Evolutionary conservation across 2,113 vertebrate genomes (phyloP).

Genomic region (Gnathonemus longibarbis): DNA sequence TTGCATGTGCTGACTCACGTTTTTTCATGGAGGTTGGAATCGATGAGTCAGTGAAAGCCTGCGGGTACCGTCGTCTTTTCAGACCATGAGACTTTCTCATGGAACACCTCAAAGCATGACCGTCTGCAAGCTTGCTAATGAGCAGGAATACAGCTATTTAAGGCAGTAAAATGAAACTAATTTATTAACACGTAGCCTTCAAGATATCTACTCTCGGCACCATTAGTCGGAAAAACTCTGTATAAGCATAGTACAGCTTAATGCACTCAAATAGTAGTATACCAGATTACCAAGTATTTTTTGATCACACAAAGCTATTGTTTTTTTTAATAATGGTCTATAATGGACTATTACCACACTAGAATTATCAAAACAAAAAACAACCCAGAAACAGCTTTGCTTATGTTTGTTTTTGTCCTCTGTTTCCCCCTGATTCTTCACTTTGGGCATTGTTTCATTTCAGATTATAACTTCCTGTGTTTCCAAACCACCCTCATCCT

Average conservation of each 20-base stretch:
- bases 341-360: background rate
- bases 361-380: background rate
- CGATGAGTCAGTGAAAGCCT: constrained; percentile 8
- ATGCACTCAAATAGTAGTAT: background rate
- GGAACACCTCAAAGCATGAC: background rate
- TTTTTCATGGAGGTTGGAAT: background rate
- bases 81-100: background rate
- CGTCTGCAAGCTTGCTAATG: background rate
- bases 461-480: constrained; percentile 69
- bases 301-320: background rate
- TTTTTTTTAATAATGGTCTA: background rate
- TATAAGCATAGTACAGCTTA: background rate
- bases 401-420: background rate
- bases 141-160: background rate
- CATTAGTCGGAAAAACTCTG: background rate
- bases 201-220: background rate
- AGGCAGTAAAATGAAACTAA: background rate
- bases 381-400: background rate
- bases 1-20: background rate
- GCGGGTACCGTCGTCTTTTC: background rate
- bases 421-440: background rate
- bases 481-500: constrained; percentile 59
- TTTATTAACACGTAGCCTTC: background rate
- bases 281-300: background rate
- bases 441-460: constrained; percentile 1